A percentile compares a stretch with the other conserved stretches of the same genome.
phyloP scores from a whole-genome alignment of 92 coral and sea anemone genomes.

The Actinernus sp. region DNA sequence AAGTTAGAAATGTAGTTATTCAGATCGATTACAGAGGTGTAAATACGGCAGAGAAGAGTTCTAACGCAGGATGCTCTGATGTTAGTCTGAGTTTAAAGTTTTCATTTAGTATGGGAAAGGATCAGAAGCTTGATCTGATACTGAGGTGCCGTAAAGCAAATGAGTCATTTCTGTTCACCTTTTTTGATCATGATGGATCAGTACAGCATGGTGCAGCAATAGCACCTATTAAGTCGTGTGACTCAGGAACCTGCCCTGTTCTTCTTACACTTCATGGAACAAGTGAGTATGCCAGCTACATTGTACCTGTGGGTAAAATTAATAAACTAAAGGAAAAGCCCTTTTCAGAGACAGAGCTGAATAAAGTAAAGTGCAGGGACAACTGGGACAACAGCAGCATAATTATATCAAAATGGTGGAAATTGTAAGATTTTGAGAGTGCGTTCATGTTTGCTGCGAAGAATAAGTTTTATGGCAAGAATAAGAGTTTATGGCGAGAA shows the following conservation, averaged over 20 bases:
- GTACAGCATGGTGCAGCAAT: constrained; percentile 97
- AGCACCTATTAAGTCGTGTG: constrained; percentile 72
- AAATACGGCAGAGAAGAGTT: constrained; percentile 1
- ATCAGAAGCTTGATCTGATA: constrained; percentile 49
- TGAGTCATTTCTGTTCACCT: constrained; percentile 93
- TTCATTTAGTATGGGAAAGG: constrained; percentile 59
- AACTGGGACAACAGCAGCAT: no score
- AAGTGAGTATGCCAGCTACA: constrained; percentile 55
- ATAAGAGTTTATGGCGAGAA: no score
- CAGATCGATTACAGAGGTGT: constrained; percentile 57
- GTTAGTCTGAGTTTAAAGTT: constrained; percentile 48
- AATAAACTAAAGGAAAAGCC: background rate
- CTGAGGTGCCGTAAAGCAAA: constrained; percentile 79
- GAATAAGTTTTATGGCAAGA: no score
- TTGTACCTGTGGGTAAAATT: background rate
- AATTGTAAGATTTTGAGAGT: no score
- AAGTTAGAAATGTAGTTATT: constrained; percentile 65
- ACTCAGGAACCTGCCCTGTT: constrained; percentile 73
- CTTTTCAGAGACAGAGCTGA: background rate
- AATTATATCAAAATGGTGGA: no score
- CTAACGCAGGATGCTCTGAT: constrained; percentile 7
- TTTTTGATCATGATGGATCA: constrained; percentile 96
- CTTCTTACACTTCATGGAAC: constrained; percentile 95
- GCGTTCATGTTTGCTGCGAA: no score
- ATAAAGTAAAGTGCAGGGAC: no score